Conservation (phyloP, 2,888 invertebrate genomes). For the Erebia ligea region DNA sequence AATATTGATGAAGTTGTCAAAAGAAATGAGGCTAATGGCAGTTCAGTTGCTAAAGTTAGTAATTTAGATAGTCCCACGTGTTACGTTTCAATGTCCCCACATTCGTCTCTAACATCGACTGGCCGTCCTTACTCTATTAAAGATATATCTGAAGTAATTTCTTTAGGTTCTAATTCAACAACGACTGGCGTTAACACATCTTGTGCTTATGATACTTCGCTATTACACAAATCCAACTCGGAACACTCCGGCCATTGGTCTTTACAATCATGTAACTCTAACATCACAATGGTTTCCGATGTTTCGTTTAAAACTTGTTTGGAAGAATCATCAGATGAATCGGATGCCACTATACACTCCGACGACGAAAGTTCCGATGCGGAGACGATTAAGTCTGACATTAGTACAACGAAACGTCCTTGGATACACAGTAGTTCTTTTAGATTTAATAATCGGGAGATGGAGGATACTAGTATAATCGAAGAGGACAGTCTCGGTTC, state of each 20-base stretch:
- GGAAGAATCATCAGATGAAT: slow-evolving; percentile 72
- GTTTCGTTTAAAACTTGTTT: slow-evolving; percentile 70
- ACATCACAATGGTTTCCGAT: slow-evolving; percentile 70
- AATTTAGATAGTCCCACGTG: slow-evolving; percentile 49
- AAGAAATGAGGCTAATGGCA: slow-evolving; percentile 48
- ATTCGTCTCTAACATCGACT: slow-evolving; percentile 61
- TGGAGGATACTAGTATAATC: slow-evolving; percentile 50
- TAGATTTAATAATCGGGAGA: slow-evolving; percentile 60
- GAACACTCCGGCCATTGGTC: slow-evolving; percentile 78
- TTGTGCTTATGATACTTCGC: slow-evolving; percentile 68
- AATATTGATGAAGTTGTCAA: slow-evolving; percentile 60
- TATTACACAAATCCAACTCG: slow-evolving; percentile 68
- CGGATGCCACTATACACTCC: slow-evolving; percentile 71
- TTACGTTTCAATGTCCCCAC: slow-evolving; percentile 61
- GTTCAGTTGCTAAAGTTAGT: slow-evolving; percentile 29
- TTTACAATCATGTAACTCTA: slow-evolving; percentile 72
- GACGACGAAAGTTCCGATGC: slow-evolving; percentile 73
- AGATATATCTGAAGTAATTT: slow-evolving; percentile 74
- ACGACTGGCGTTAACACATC: slow-evolving; percentile 65
- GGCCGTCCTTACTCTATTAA: slow-evolving; percentile 70
- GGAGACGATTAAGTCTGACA: slow-evolving; percentile 73
- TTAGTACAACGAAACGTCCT: slow-evolving; percentile 68
- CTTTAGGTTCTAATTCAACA: slow-evolving; percentile 61
- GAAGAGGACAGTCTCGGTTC: slow-evolving; percentile 55
- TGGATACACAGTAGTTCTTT: slow-evolving; percentile 78